Base-by-base conservation (phyloP, 2,113 vertebrate species). In the Marmota flaviventris region DNA sequence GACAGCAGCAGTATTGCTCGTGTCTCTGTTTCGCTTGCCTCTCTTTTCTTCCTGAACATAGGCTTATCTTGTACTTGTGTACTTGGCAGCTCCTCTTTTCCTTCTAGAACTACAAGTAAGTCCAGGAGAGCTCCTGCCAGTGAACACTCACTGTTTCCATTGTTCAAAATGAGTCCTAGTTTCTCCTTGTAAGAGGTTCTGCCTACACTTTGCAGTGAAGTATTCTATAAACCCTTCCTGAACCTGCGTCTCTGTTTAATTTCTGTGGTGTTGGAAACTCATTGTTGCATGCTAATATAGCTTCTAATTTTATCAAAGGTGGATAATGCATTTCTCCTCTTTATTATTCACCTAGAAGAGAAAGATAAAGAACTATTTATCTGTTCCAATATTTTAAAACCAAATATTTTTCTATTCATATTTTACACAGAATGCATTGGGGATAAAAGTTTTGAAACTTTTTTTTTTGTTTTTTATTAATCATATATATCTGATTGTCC, bases 241-340 rank as follows among this genome's bases (percentile, higher is more conserved):
- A 81, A 73, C 65, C 11, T 13, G 27, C 16, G 77, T 34, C n/a
- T 87, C 61, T 77, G 22, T 63, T 77, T 92, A 69, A 85, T 25
- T 58, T 39, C 53, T 29, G 34, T 12, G 20, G n/a, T 34, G 78
- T 63, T 79, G 85, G 10, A 77, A 78, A 92, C 8, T 17, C 4
- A 75, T 14, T 13, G 1, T 53, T 20, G 89, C 65, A 72, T 48
- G 75, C 11, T 45, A 8, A 45, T 45, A 56, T 73, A 29, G 12
- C 42, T 92, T 90, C 34, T 39, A 85, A 78, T 56, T 92, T 94
- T 73, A 72, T 73, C 72, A 63, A 72, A 78, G 22, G 56, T 32
- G 17, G 10, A 89, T 42, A 67, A 34, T 81, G 18, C 18, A 27
- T 73, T 92, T 76, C n/a, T 58, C 56, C 37, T 61, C 83, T 93